These are phyloP conservation scores for Trachelus troglodyta DNA, from an alignment of 2,888 invertebrate species.

Conservation along the genomic window DNA sequence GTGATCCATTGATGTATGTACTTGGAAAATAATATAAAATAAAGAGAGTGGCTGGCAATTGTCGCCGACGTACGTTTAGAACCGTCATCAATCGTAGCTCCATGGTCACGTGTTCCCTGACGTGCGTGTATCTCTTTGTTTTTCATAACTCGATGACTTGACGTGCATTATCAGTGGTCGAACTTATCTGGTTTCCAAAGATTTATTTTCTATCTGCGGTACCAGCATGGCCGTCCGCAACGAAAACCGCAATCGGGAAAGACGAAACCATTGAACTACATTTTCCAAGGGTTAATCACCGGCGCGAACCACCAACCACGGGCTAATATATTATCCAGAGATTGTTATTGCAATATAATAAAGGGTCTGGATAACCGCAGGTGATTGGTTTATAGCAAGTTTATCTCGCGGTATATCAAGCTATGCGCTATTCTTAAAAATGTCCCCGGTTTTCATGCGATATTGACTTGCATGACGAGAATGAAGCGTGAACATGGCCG, in stretches of 20 bases:
- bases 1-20: background rate
- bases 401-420: constrained; percentile 22
- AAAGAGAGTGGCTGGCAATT: background rate
- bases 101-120: background rate
- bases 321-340: constrained; percentile 20
- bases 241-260: constrained; percentile 42
- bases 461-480: background rate
- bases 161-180: constrained; percentile 1
- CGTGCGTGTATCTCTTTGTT: background rate
- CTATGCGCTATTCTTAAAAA: constrained; percentile 6
- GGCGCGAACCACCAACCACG: background rate
- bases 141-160: background rate
- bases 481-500: background rate
- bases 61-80: background rate
- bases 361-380: constrained; percentile 21
- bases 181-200: constrained; percentile 31
- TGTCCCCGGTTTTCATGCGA: background rate
- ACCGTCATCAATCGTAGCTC: background rate
- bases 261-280: constrained; percentile 45
- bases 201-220: constrained; percentile 40
- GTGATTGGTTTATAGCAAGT: constrained; percentile 14
- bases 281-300: constrained; percentile 47
- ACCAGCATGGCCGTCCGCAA: constrained; percentile 43
- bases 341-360: constrained; percentile 24
- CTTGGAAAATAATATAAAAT: background rate